These are phyloP conservation scores for Amblyornis subalaris DNA, from an alignment of 2,113 vertebrate species.

Conservation along the genomic window DNA sequence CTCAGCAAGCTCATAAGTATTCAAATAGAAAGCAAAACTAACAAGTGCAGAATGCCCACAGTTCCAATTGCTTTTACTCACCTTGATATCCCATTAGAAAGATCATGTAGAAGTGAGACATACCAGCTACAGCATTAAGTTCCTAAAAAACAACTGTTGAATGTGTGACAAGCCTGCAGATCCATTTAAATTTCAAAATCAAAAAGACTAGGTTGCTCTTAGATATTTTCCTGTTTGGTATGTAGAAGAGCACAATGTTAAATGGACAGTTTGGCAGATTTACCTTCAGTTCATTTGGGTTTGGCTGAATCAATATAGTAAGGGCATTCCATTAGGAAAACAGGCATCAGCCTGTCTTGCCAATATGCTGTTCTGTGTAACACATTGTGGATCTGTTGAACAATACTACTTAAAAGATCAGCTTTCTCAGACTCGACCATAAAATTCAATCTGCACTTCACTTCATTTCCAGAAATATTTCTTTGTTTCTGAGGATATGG, in stretches of 20 bases:
- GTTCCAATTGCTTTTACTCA: neutral
- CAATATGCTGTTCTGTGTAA: neutral
- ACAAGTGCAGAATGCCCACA: neutral
- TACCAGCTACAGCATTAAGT: neutral
- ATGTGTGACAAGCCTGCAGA: neutral
- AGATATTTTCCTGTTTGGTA: neutral
- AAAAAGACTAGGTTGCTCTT: neutral
- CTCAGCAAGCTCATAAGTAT: neutral
- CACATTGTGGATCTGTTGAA: neutral
- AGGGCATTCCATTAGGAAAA: slow-evolving; percentile 5
- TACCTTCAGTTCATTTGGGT: neutral
- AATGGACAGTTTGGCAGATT: neutral
- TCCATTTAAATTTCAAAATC: neutral
- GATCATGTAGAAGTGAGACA: neutral
- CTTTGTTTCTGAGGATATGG: neutral
- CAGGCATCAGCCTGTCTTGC: neutral
- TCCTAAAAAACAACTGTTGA: neutral
- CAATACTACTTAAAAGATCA: neutral
- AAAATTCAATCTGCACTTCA: neutral
- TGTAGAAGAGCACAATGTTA: neutral
- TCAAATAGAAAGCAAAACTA: neutral
- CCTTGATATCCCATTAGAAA: neutral
- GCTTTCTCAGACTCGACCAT: neutral
- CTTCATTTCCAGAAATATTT: neutral
- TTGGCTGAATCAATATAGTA: neutral